phyloP scores from a whole-genome alignment of 64 coral and sea anemone species.

The Acropora yongei region DNA sequence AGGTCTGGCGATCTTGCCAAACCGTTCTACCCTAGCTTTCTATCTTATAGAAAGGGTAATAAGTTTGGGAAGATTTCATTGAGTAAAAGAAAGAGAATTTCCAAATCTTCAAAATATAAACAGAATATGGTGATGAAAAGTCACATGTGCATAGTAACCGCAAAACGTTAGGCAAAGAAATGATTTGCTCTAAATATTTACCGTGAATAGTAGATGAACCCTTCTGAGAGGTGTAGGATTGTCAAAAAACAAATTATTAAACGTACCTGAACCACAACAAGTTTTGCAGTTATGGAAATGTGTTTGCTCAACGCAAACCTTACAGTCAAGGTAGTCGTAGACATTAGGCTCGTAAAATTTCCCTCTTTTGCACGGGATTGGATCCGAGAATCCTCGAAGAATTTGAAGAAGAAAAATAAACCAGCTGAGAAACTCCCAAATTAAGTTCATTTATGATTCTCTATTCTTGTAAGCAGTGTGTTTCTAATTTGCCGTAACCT shows the following conservation, averaged over 20 bases:
- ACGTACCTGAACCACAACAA: slow-evolving; percentile 5
- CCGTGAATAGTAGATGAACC: neutral
- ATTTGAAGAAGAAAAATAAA: neutral
- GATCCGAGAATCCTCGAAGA: neutral
- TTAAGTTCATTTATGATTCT: neutral
- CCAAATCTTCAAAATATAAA: no score
- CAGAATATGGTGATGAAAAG: no score
- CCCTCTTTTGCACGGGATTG: neutral
- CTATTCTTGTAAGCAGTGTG: no score
- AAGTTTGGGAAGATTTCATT: no score
- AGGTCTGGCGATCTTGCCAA: no score
- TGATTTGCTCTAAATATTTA: no score
- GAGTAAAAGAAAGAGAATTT: no score
- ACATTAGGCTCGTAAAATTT: slow-evolving; percentile 16
- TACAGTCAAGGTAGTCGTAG: slow-evolving; percentile 5
- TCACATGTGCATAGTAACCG: no score
- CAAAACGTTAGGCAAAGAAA: no score
- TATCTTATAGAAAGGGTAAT: no score
- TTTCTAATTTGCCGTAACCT: no score
- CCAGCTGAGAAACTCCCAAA: neutral
- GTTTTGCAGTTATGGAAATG: neutral
- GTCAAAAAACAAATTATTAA: neutral
- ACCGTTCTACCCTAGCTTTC: no score
- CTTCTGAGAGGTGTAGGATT: neutral
- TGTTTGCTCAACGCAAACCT: neutral